Base-by-base conservation (phyloP, 1,140 invertebrate species). In the Trichonephila clavata region DNA sequence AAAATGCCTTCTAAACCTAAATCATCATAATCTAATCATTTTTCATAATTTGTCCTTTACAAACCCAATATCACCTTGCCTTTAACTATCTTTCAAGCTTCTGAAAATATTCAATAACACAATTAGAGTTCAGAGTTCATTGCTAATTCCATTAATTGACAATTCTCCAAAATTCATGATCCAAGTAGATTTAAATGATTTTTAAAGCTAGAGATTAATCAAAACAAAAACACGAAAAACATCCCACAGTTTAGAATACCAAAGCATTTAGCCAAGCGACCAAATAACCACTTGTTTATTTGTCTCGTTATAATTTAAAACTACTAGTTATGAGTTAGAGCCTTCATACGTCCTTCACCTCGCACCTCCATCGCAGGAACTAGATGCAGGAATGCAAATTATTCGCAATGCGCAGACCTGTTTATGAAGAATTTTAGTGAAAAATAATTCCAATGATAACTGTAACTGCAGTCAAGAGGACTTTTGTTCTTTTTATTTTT, bases 261-360 rank as follows among this genome's bases (percentile, higher is more conserved):
- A 50, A 50, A 50, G 1, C 43, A 50, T 50, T 50, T 50, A 50
- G 43, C 8, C 43, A 50, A 50, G 43, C 8, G 0, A 50, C 27
- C 68, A 14, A 32, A 14, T 77, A 27, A 77, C 68, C 68, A 77
- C 27, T 77, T 16, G 68, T 24, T 68, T 68, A 24, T 10, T 7
- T n/a, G 14, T 3, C n/a, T 68, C 63, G n/a, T 24, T 68, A 68
- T 77, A 77, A 77, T 77, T 61, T 77, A 32, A 77, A 77, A 77
- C 13, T 2, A 14, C 68, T 32, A 27, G 68, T 77, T 77, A 32
- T 32, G 32, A 39, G 24, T 32, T 32, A 18, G 14, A 77, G 68
- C 68, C 68, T 77, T 77, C 68, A 32, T 20, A 39, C 68, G 27
- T 39, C 68, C 68, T 77, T 77, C 68, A 77, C 68, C 68, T 77